A percentile compares a stretch with the other conserved stretches of the same genome.
Evolutionary conservation across 2,888 invertebrate species (phyloP).

Genomic region (Trichopria drosophilae): DNA sequence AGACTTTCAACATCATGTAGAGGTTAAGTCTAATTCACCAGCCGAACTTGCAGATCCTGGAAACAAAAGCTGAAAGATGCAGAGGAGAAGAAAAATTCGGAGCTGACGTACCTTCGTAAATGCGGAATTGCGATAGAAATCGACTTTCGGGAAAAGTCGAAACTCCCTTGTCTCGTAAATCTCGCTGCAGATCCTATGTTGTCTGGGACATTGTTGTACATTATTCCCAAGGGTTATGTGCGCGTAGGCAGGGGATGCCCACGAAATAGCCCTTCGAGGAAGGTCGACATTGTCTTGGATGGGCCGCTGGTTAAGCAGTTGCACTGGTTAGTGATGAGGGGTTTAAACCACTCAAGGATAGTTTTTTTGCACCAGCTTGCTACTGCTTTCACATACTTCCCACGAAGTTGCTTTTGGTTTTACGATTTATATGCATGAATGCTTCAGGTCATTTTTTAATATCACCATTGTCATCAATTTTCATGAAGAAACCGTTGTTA

Average conservation of each 20-base stretch:
- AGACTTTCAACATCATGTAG: neutral
- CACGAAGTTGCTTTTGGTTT: too few species aligned
- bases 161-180: constrained; percentile 66
- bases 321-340: constrained; percentile 63
- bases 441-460: too few species aligned
- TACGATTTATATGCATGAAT: too few species aligned
- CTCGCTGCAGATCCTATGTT: constrained; percentile 68
- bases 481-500: too few species aligned
- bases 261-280: constrained; percentile 31
- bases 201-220: constrained; percentile 63
- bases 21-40: constrained; percentile 8
- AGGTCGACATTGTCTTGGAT: constrained; percentile 64
- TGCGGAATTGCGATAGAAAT: constrained; percentile 64
- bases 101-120: constrained; percentile 62
- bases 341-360: too few species aligned
- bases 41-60: constrained; percentile 57
- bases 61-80: constrained; percentile 59
- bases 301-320: constrained; percentile 65
- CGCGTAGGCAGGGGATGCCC: constrained; percentile 59
- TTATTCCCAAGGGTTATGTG: constrained; percentile 60
- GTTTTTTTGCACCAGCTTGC: too few species aligned
- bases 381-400: too few species aligned
- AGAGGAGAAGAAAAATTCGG: constrained; percentile 59
- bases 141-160: constrained; percentile 51
- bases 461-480: too few species aligned